phyloP scores from a whole-genome alignment of 2,113 vertebrate species.

The Nesogale talazaci region DNA sequence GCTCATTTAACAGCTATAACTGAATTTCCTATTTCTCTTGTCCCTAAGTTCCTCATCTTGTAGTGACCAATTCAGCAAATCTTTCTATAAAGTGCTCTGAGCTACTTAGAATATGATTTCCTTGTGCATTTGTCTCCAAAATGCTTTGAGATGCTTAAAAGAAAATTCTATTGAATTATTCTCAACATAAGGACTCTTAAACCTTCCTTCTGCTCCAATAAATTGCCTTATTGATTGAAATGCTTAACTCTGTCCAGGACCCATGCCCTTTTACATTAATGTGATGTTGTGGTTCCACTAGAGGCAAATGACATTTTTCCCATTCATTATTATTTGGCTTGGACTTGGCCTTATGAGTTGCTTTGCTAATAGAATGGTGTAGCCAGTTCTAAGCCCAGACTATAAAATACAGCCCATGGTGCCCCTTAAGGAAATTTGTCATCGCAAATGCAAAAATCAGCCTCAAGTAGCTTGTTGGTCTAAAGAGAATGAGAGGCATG shows the following conservation, averaged over 20 bases:
- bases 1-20: not conserved
- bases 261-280: not conserved
- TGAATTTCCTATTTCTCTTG: not conserved
- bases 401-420: not conserved
- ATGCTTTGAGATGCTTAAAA: constrained; percentile 21
- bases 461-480: not conserved
- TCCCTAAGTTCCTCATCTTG: constrained; percentile 4
- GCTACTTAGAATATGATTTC: constrained; percentile 5
- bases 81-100: not conserved
- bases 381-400: not conserved
- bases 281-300: not conserved
- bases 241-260: not conserved
- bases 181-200: not conserved
- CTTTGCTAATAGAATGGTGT: constrained; percentile 1
- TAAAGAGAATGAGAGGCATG: not conserved
- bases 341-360: not conserved
- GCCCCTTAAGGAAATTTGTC: constrained; percentile 11
- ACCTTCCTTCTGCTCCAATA: not conserved
- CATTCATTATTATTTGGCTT: not conserved
- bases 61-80: constrained; percentile 44
- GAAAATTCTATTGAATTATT: not conserved
- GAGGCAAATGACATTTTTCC: not conserved
- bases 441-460: constrained; percentile 2
- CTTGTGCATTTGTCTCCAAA: not conserved
- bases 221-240: not conserved